A percentile compares a stretch with the other conserved stretches of the same genome.
Evolutionary conservation across 2,888 invertebrate species (phyloP).

Genomic region (Rotaria sp.): DNA sequence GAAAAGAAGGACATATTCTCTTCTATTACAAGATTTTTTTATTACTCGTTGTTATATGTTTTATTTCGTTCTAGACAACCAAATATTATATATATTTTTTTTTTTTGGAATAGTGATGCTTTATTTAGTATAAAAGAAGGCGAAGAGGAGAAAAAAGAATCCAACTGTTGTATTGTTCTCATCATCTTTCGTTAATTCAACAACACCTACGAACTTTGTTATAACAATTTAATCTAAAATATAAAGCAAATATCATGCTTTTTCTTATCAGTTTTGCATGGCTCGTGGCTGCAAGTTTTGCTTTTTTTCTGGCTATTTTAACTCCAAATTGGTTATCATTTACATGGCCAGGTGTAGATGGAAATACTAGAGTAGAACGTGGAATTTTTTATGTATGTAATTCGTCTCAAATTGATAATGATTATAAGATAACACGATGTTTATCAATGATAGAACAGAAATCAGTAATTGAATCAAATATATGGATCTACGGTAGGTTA

Average conservation of each 20-base stretch:
- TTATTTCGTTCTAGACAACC: background rate
- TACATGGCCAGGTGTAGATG: background rate
- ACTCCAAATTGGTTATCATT: constrained; percentile 2
- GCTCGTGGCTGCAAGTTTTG: background rate
- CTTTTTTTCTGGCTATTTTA: background rate
- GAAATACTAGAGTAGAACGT: background rate
- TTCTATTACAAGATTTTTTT: background rate
- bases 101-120: background rate
- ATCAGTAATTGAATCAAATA: background rate
- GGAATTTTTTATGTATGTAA: background rate
- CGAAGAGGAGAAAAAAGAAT: no score
- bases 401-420: background rate
- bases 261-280: background rate
- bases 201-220: no score
- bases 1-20: background rate
- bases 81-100: background rate
- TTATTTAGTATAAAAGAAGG: no score
- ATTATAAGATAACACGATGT: background rate
- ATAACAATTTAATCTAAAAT: background rate
- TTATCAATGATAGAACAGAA: background rate
- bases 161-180: no score
- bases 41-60: background rate
- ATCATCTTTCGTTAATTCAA: background rate
- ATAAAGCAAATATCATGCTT: background rate
- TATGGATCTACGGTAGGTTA: background rate